Base-by-base conservation (phyloP, 1,140 invertebrate genomes). In the Cyphomyrmex costatus region DNA sequence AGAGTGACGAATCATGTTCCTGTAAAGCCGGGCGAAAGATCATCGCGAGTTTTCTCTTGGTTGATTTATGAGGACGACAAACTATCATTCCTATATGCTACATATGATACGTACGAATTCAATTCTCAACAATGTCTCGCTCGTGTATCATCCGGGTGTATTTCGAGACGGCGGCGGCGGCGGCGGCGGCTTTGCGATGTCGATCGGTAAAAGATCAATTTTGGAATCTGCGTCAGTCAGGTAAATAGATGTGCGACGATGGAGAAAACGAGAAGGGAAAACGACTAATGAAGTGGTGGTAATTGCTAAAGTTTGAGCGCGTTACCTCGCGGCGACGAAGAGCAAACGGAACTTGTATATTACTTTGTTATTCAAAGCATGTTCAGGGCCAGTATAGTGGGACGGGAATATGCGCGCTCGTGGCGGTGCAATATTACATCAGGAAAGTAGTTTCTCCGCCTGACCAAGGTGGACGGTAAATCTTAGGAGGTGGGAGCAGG, bases 401-500 rank as follows among this genome's bases (percentile, higher is more conserved):
- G 36, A 33, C 33, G 80, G 71, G 78, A 88, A 88, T 71, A 68
- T 49, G 86, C 51, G 86, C 19, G 86, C 19, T 42, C 51, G 53
- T 53, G 24, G 66, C 46, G 86, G 60, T 61, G 79, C 86, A 60
- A 84, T 84, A 88, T 88, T 71, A 76, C 86, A 70, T 83, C 78
- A 77, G 66, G 78, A 51, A 71, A 56, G 65, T 49, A 90, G 88
- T 89, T 88, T 87, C 85, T 73, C 79, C 61, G 85, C 85, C 78
- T 88, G 86, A 89, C 86, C 86, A 77, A 88, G 74, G 82, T 86
- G 73, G 71, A 84, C 73, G 85, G 66, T 89, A 87, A 89, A 90
- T 89, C 88, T 88, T 86, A 46, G 82, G 63, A 77, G 53, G 85
- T 70, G 60, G 88, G 65, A 89, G 88, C 88, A 88, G 88, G 82